Conservation (phyloP, 2,888 invertebrate genomes). For the Gibbula magus region DNA sequence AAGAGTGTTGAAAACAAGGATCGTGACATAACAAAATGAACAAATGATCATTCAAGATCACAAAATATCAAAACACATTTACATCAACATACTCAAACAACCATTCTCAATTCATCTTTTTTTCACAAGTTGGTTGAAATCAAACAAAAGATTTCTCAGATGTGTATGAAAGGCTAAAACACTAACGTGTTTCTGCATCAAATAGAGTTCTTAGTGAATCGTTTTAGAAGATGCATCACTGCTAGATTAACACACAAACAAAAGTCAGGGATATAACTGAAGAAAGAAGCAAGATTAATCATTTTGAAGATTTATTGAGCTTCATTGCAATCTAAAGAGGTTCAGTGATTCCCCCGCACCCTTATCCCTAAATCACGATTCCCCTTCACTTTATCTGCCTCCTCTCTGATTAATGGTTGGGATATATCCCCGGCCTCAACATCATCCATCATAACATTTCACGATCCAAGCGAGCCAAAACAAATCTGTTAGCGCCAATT, state of each 20-base stretch:
- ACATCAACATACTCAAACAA: no score
- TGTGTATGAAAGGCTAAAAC: background rate
- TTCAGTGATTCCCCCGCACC: background rate
- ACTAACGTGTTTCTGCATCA: background rate
- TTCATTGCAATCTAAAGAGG: constrained; percentile 3
- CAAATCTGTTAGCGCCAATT: background rate
- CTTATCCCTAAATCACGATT: background rate
- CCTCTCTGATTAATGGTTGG: background rate
- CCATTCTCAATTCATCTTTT: background rate
- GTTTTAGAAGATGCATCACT: background rate
- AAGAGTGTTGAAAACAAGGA: background rate
- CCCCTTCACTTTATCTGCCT: background rate
- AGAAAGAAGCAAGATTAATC: background rate
- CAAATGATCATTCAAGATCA: background rate
- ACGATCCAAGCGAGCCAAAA: background rate
- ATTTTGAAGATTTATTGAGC: background rate
- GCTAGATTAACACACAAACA: background rate
- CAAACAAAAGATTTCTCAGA: background rate
- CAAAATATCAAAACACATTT: background rate
- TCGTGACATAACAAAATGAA: no score
- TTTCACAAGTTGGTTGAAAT: background rate
- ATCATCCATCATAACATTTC: background rate
- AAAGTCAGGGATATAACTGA: background rate
- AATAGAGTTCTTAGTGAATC: background rate
- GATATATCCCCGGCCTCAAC: background rate